These are phyloP conservation scores for Sylvilagus floridanus DNA, from an alignment of 2,797 vertebrate species.

Conservation along the genomic window DNA sequence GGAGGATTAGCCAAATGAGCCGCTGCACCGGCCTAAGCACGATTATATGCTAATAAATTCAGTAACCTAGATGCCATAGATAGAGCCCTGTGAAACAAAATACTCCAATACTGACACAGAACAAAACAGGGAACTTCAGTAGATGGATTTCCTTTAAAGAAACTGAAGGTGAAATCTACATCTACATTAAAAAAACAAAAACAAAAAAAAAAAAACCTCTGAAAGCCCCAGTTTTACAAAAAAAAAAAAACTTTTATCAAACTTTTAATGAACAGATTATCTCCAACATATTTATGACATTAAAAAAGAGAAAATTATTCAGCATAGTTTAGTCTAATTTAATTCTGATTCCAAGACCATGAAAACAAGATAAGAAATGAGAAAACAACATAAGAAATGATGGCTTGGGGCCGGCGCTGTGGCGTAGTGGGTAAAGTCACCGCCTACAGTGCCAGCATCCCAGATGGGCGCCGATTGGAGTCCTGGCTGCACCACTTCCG, in stretches of 20 bases:
- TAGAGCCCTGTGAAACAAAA: background rate
- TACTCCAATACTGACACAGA: background rate
- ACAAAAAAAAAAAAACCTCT: too few relatives aligned
- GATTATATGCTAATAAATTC: background rate
- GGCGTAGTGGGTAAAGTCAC: too few relatives aligned
- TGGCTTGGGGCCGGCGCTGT: too few relatives aligned
- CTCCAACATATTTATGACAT: background rate
- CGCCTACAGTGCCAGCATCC: too few relatives aligned
- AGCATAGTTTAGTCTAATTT: background rate
- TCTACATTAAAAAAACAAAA: background rate
- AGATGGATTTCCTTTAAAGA: background rate
- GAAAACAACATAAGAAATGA: too few relatives aligned
- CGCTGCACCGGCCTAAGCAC: background rate
- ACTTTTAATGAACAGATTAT: background rate
- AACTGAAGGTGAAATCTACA: background rate
- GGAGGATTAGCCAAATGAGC: too few relatives aligned
- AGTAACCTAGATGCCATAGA: background rate
- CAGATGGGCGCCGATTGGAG: too few relatives aligned
- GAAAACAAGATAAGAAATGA: background rate
- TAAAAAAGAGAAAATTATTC: background rate
- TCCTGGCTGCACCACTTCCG: too few relatives aligned
- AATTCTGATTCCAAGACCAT: background rate
- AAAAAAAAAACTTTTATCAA: background rate
- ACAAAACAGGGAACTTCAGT: background rate
- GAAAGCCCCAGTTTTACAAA: background rate